Evolutionary conservation across 2,113 vertebrate genomes (phyloP).

Genomic region (Lethenteron reissneri): DNA sequence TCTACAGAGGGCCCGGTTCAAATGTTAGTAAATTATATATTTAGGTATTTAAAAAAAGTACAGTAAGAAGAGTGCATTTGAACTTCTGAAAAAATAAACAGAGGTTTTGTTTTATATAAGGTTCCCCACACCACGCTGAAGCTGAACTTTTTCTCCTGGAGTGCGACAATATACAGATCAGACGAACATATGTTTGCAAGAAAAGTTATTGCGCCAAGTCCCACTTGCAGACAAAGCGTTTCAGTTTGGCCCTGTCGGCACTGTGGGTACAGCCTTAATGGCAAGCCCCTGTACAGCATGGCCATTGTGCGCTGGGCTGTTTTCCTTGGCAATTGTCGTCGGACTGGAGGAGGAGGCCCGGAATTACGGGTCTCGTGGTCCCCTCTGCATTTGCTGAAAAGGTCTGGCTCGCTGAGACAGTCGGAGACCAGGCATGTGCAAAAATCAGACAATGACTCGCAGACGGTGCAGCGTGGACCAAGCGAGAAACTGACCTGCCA

Average conservation of each 20-base stretch:
- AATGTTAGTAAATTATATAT: too few species aligned
- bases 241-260: not conserved
- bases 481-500: not conserved
- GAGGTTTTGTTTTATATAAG: too few species aligned
- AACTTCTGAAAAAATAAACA: too few species aligned
- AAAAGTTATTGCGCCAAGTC: constrained; percentile 1
- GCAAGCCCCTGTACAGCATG: constrained; percentile 2
- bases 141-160: not conserved
- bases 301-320: constrained; percentile 1
- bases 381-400: not conserved
- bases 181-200: constrained; percentile 5
- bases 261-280: constrained; percentile 4
- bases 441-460: constrained; percentile 6
- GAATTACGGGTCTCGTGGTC: constrained; percentile 5
- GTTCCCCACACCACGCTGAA: not conserved
- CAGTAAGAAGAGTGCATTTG: too few species aligned
- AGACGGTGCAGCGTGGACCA: not conserved
- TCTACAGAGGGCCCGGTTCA: too few species aligned
- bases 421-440: constrained; percentile 1
- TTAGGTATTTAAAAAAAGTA: too few species aligned
- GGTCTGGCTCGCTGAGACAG: constrained; percentile 2
- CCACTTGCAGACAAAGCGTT: constrained; percentile 6
- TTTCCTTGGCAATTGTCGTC: constrained; percentile 7
- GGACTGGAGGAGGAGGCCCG: constrained; percentile 5
- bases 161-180: constrained; percentile 5